A percentile compares a stretch with the other conserved stretches of the same genome.
Conservation (phyloP, 2,888 invertebrate species). For the Cybosia mesomella region DNA sequence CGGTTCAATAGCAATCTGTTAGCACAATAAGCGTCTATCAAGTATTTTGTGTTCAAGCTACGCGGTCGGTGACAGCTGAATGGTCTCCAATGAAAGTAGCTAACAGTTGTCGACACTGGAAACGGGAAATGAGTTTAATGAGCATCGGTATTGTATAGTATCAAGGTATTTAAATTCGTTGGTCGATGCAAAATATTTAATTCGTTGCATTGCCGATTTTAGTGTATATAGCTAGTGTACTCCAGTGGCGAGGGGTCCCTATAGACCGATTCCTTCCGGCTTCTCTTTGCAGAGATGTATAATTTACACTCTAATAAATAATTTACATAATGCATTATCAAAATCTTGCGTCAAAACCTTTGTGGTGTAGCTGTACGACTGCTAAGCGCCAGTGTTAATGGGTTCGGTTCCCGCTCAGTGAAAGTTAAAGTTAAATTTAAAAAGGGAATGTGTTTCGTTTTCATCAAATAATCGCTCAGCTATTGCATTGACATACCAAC, state of each 20-base stretch:
- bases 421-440: not conserved
- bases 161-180: conserved; percentile 4
- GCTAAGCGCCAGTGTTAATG: no score
- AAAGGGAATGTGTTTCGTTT: not conserved
- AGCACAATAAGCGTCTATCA: conserved; percentile 58
- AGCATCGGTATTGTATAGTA: conserved; percentile 21
- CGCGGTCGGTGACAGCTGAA: conserved; percentile 43
- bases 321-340: no score
- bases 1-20: conserved; percentile 54
- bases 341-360: no score
- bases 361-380: no score
- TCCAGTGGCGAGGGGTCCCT: no score
- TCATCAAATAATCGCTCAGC: not conserved
- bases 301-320: no score
- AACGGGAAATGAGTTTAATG: conserved; percentile 49
- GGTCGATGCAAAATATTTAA: not conserved
- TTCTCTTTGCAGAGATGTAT: no score
- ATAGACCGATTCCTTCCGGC: no score
- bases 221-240: no score
- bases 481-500: not conserved
- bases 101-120: conserved; percentile 36
- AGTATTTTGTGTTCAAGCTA: conserved; percentile 44
- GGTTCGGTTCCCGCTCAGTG: no score
- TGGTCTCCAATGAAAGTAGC: conserved; percentile 53
- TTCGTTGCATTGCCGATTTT: no score